phyloP scores from a whole-genome alignment of 2,113 vertebrate genomes.

The Paraplagusia blochii region DNA sequence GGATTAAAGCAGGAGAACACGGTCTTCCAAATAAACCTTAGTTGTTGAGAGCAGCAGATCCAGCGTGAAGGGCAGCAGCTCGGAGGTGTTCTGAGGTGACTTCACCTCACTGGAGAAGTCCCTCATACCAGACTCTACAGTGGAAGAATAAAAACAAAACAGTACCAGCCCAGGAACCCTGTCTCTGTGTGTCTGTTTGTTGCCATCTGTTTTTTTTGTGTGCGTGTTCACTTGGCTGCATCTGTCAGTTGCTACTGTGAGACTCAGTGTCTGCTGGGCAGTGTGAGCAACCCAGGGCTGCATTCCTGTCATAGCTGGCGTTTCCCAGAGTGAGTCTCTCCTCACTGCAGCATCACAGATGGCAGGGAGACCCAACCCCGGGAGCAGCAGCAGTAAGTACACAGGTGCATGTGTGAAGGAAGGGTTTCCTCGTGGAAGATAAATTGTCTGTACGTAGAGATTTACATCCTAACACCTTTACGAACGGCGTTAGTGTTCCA shows the following conservation, averaged over 20 bases:
- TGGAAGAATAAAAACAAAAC: constrained; percentile 51
- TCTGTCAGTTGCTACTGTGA: constrained; percentile 46
- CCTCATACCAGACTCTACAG: constrained; percentile 51
- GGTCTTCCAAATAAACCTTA: constrained; percentile 1
- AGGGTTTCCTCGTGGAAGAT: too few relatives aligned
- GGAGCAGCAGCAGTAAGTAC: constrained; percentile 20
- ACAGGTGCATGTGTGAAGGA: too few relatives aligned
- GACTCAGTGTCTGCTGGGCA: constrained; percentile 54
- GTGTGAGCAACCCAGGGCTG: constrained; percentile 44
- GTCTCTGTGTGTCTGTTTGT: constrained; percentile 2
- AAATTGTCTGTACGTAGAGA: too few relatives aligned
- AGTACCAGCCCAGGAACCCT: constrained; percentile 29
- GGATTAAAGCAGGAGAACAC: constrained; percentile 18
- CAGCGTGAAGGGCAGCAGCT: constrained; percentile 28
- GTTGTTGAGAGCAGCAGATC: constrained; percentile 11
- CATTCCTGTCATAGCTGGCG: constrained; percentile 57
- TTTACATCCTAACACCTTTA: too few relatives aligned
- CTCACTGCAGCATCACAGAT: constrained; percentile 46
- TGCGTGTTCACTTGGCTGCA: constrained; percentile 35
- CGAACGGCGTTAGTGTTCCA: too few relatives aligned
- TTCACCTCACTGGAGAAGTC: constrained; percentile 38
- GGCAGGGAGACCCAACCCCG: constrained; percentile 35
- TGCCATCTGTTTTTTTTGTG: constrained; percentile 16
- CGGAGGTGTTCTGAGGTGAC: constrained; percentile 44
- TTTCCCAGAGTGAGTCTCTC: constrained; percentile 41